Percentiles rank a stretch among this genome's conserved stretches.
phyloP scores from a whole-genome alignment of 1,140 invertebrate genomes.

The Oppia nitens region DNA sequence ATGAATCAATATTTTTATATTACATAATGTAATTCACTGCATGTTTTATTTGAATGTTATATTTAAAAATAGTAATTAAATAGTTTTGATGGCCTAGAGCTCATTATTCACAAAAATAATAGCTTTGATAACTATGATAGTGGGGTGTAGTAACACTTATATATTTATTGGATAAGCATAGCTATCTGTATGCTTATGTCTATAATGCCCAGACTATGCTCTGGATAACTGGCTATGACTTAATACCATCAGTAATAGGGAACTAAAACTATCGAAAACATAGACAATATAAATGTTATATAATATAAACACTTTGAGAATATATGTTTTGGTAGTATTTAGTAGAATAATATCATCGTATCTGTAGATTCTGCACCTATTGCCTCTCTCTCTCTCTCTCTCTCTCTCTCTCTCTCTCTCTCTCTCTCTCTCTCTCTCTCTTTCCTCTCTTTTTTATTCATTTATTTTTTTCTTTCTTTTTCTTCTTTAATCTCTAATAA shows the following conservation, averaged over 20 bases:
- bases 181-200: background rate
- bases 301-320: no score
- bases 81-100: background rate
- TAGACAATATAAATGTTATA: no score
- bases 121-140: background rate
- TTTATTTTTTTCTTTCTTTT: no score
- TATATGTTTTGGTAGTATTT: conserved; percentile 9
- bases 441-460: background rate
- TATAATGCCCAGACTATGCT: background rate
- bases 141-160: background rate
- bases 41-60: background rate
- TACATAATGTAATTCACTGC: background rate
- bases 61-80: background rate
- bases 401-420: background rate
- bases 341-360: no score
- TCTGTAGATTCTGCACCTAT: no score
- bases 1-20: background rate
- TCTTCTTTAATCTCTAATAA: no score
- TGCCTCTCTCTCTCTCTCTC: background rate
- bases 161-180: background rate
- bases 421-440: background rate
- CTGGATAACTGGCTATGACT: no score
- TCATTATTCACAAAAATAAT: background rate
- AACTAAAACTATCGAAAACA: no score
- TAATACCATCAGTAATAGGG: no score